Evolutionary conservation across 2,797 vertebrate species (phyloP).

Genomic region (Loriculus beryllinus): DNA sequence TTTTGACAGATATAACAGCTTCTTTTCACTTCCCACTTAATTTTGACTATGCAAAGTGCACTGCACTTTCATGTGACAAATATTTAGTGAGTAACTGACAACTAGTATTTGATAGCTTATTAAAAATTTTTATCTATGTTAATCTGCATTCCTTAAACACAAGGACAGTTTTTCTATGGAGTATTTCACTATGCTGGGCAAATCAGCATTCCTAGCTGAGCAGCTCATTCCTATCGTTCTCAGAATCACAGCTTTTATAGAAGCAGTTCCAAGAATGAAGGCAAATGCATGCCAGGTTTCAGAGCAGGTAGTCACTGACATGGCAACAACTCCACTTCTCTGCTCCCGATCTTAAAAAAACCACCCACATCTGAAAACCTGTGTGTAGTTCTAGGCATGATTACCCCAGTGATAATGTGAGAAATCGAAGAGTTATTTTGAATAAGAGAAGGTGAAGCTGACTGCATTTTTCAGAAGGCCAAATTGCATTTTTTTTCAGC

Average conservation of each 20-base stretch:
- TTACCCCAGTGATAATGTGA: background rate
- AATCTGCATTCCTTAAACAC: background rate
- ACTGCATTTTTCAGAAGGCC: background rate
- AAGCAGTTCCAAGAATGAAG: background rate
- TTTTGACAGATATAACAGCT: background rate
- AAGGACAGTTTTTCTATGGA: constrained; percentile 3
- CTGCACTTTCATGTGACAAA: background rate
- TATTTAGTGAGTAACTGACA: background rate
- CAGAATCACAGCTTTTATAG: background rate
- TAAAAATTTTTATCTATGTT: background rate
- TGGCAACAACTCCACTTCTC: background rate
- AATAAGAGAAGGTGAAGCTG: background rate
- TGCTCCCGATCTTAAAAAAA: background rate
- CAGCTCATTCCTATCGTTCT: background rate
- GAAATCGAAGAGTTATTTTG: background rate
- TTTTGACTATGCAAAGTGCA: background rate
- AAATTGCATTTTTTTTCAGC: background rate
- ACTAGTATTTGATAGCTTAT: background rate
- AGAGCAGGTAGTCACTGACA: background rate
- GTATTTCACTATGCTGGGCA: background rate
- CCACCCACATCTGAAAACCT: background rate
- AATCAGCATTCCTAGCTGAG: background rate
- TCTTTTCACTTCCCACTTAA: background rate
- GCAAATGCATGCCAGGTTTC: background rate
- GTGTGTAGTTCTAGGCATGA: background rate